Percentiles rank a stretch among this genome's conserved stretches.
Conservation (phyloP, 2,888 invertebrate species). For the Acrobasis repandana region DNA sequence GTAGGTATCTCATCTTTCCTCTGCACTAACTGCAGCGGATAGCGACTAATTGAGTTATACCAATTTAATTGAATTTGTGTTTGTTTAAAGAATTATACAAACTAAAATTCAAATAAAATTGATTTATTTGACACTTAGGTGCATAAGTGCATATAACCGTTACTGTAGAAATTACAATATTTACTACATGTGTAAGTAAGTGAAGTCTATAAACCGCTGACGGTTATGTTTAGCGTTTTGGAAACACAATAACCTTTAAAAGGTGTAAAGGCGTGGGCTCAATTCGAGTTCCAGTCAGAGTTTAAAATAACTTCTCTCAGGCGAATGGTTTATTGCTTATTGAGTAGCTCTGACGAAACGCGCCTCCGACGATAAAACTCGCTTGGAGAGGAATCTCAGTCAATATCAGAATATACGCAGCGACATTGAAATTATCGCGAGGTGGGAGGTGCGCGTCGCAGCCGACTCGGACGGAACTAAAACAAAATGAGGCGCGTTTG, state of each 20-base stretch:
- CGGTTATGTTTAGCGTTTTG: slow-evolving; percentile 65
- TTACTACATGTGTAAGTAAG: slow-evolving; percentile 29
- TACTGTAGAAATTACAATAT: slow-evolving; percentile 3
- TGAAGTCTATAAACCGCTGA: slow-evolving; percentile 38
- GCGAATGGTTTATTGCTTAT: slow-evolving; percentile 82
- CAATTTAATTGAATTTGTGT: no score
- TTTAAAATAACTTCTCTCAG: slow-evolving; percentile 80
- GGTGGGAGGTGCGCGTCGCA: slow-evolving; percentile 70
- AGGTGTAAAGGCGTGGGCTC: slow-evolving; percentile 78
- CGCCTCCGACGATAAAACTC: slow-evolving; percentile 75
- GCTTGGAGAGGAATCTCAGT: slow-evolving; percentile 75
- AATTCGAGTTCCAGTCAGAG: slow-evolving; percentile 65
- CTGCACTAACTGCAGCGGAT: no score
- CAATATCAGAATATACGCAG: slow-evolving; percentile 77
- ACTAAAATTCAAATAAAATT: no score
- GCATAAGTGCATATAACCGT: background rate
- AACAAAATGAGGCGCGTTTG: slow-evolving; percentile 75
- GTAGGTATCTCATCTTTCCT: no score
- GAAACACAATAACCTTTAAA: slow-evolving; percentile 81
- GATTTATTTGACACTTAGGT: background rate
- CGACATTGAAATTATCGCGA: slow-evolving; percentile 80
- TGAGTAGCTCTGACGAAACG: slow-evolving; percentile 79
- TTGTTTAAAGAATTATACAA: no score
- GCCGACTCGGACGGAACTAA: slow-evolving; percentile 58
- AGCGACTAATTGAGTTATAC: no score